A percentile compares a stretch with the other conserved stretches of the same genome.
Conservation (phyloP, 2,797 vertebrate genomes). For the Acanthurus leucopareius region DNA sequence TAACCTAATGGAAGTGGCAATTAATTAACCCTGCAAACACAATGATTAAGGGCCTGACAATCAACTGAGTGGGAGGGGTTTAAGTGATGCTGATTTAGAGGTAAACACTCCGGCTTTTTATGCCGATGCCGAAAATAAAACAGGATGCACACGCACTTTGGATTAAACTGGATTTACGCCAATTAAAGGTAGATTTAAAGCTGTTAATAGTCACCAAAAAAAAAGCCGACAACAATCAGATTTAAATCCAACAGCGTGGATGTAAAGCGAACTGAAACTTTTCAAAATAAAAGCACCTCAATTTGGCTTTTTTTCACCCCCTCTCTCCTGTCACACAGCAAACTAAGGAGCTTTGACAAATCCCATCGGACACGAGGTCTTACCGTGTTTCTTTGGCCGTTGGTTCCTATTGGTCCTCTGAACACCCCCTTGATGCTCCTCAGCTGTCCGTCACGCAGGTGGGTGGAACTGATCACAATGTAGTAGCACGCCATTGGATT, state of each 20-base stretch:
- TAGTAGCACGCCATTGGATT: slow-evolving; percentile 98
- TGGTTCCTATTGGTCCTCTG: slow-evolving; percentile 94
- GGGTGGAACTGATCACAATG: slow-evolving; percentile 98
- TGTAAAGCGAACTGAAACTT: neutral
- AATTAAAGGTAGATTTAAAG: neutral
- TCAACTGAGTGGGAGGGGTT: slow-evolving; percentile 66
- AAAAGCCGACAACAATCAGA: neutral
- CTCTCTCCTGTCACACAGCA: too few relatives aligned
- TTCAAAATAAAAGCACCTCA: slow-evolving; percentile 18
- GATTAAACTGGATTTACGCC: slow-evolving; percentile 25
- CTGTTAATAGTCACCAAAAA: neutral
- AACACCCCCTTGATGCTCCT: slow-evolving; percentile 99
- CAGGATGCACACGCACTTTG: neutral
- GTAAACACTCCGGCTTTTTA: slow-evolving; percentile 53
- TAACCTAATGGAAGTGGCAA: slow-evolving; percentile 82
- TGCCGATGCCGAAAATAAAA: slow-evolving; percentile 22
- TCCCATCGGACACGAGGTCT: slow-evolving; percentile 45
- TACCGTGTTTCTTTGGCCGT: slow-evolving; percentile 92
- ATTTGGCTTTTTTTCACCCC: neutral
- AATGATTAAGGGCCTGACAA: slow-evolving; percentile 76
- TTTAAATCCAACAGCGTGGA: neutral
- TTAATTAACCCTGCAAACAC: slow-evolving; percentile 79
- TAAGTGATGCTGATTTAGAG: slow-evolving; percentile 53
- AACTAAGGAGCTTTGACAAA: too few relatives aligned
- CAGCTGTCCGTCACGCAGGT: slow-evolving; percentile 97